phyloP scores from a whole-genome alignment of 2,113 vertebrate genomes.

The Upupa epops region DNA sequence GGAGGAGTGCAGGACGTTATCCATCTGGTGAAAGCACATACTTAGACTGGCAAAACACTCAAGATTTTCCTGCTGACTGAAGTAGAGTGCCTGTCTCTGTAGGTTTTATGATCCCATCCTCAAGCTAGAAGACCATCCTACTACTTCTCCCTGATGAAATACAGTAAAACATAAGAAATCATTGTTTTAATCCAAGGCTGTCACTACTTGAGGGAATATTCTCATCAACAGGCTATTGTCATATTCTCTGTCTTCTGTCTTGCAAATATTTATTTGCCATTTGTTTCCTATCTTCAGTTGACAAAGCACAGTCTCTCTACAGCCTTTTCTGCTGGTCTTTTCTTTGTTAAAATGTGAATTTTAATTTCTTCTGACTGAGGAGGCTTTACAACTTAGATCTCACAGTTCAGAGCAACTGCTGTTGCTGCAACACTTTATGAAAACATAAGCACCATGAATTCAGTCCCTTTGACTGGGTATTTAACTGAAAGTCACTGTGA shows the following conservation, averaged over 20 bases:
- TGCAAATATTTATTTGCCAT: background rate
- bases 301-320: background rate
- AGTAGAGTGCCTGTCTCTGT: background rate
- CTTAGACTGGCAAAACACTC: background rate
- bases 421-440: background rate
- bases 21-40: background rate
- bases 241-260: background rate
- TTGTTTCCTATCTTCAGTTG: background rate
- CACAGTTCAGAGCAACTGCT: background rate
- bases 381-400: background rate
- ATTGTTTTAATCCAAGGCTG: background rate
- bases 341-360: background rate
- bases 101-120: background rate
- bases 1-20: background rate
- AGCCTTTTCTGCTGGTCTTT: background rate
- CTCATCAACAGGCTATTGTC: background rate
- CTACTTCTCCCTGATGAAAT: background rate
- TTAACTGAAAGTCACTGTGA: background rate
- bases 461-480: background rate
- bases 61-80: background rate
- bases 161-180: background rate
- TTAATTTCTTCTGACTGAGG: background rate
- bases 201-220: background rate
- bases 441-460: background rate
- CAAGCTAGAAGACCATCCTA: background rate